These are phyloP conservation scores for Catocala sponsa DNA, from an alignment of 2,888 invertebrate genomes.

Conservation along the genomic window DNA sequence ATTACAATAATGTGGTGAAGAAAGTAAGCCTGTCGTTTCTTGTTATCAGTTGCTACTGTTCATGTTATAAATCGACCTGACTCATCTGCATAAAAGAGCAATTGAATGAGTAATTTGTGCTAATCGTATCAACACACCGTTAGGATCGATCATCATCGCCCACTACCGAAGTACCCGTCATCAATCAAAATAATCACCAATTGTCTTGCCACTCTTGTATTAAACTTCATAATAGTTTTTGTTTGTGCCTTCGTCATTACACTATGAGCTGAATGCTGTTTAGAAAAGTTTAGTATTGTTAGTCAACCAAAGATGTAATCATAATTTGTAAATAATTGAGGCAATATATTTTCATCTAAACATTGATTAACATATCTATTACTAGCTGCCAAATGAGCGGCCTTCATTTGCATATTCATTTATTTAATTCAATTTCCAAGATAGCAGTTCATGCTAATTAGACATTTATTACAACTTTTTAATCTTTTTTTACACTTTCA, in stretches of 20 bases:
- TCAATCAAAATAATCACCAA: conserved; percentile 79
- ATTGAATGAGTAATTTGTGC: conserved; percentile 47
- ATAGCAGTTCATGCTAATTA: not conserved
- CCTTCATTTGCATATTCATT: conserved; percentile 10
- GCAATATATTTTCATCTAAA: not conserved
- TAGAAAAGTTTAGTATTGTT: conserved; percentile 37
- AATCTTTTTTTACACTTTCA: too few species aligned
- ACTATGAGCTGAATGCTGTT: conserved; percentile 40
- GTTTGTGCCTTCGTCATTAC: conserved; percentile 31
- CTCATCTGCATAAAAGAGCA: conserved; percentile 33
- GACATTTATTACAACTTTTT: too few species aligned
- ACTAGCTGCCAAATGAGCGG: conserved; percentile 13
- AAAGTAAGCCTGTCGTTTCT: not conserved
- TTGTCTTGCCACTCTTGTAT: conserved; percentile 67
- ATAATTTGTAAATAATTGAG: conserved; percentile 10
- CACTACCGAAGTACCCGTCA: conserved; percentile 55
- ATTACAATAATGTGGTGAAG: conserved; percentile 5
- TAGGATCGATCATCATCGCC: conserved; percentile 58
- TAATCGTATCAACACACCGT: conserved; percentile 55
- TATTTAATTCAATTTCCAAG: conserved; percentile 2
- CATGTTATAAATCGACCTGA: conserved; percentile 17
- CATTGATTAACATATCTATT: conserved; percentile 6
- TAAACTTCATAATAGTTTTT: conserved; percentile 43
- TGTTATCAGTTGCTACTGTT: conserved; percentile 23
- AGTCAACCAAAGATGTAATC: conserved; percentile 24